Conservation (phyloP, 2,113 vertebrate genomes). For the Centropus bengalensis region DNA sequence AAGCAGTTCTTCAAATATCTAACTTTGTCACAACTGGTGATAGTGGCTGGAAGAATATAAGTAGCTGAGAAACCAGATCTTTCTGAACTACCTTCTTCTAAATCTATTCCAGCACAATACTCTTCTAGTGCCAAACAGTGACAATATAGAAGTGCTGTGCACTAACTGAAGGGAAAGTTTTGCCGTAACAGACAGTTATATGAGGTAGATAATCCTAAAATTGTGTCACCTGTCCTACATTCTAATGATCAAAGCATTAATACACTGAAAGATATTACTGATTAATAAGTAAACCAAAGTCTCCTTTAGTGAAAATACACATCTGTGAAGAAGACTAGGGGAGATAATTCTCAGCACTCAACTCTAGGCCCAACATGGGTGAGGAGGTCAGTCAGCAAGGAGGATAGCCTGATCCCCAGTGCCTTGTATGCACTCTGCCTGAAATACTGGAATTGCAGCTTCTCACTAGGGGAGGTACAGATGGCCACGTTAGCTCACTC, state of each 20-base stretch:
- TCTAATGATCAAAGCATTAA: neutral
- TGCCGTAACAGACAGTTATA: too few relatives aligned
- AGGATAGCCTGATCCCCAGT: neutral
- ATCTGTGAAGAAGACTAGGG: neutral
- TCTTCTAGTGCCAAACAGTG: neutral
- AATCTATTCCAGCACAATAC: neutral
- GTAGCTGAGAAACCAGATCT: neutral
- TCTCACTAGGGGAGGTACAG: neutral
- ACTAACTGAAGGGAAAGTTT: neutral
- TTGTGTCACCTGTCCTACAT: neutral
- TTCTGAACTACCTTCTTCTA: neutral
- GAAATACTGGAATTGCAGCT: neutral
- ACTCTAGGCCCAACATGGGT: rapidly evolving
- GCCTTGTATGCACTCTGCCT: neutral
- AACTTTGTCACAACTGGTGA: neutral
- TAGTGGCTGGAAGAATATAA: neutral
- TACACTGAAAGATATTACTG: neutral
- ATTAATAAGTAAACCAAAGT: neutral
- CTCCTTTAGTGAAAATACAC: rapidly evolving
- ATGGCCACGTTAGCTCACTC: neutral
- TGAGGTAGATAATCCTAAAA: neutral
- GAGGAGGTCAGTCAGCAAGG: neutral
- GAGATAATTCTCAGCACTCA: neutral
- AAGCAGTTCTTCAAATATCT: neutral
- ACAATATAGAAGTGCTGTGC: neutral